phyloP scores from a whole-genome alignment of 2,797 vertebrate genomes.

The Phataginus tetradactyla region DNA sequence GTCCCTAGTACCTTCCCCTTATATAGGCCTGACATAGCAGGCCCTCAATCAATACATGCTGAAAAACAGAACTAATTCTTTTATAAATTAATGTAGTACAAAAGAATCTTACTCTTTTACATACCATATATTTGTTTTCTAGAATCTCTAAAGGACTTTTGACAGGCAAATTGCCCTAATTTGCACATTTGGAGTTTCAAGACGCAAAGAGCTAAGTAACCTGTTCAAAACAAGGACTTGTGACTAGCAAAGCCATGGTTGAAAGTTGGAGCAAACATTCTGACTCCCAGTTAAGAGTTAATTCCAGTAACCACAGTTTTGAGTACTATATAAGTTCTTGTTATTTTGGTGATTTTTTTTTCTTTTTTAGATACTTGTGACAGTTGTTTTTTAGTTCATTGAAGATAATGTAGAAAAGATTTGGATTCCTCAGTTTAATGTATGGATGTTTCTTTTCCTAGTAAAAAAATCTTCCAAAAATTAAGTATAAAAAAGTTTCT shows the following conservation, averaged over 20 bases:
- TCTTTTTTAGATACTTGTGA: background rate
- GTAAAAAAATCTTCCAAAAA: background rate
- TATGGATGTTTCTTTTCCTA: background rate
- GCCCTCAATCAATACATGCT: background rate
- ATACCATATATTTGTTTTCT: background rate
- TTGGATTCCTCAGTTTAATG: background rate
- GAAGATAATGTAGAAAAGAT: constrained; percentile 5
- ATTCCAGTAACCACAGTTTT: background rate
- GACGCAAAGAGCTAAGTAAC: background rate
- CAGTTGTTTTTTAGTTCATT: background rate
- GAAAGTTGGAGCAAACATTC: background rate
- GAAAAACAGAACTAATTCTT: background rate
- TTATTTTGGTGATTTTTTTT: background rate
- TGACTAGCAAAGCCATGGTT: background rate
- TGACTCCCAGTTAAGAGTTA: background rate
- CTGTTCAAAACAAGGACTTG: background rate
- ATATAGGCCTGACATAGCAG: background rate
- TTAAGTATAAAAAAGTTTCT: background rate
- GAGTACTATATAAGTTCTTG: background rate
- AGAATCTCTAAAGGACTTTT: background rate
- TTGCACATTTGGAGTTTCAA: background rate
- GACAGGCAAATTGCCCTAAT: background rate
- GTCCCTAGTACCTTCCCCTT: background rate
- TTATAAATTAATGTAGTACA: background rate
- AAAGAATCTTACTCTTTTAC: background rate